Evolutionary conservation across 2,797 vertebrate genomes (phyloP).

Genomic region (Buceros bicornis): DNA sequence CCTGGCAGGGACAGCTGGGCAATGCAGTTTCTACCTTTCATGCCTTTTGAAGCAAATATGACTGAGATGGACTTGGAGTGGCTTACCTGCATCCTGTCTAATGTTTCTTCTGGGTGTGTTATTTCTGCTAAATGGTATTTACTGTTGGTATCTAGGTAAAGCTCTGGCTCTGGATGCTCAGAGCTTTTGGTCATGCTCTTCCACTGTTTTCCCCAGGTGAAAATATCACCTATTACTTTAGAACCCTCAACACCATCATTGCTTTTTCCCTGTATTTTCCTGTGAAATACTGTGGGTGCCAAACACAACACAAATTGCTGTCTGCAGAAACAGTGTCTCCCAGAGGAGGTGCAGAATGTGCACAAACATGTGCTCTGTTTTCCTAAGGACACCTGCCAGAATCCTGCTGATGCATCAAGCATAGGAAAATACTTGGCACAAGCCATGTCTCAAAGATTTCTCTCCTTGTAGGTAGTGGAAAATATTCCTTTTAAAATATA

Average conservation of each 20-base stretch:
- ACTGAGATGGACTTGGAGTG: fast-evolving
- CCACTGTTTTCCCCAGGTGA: neutral
- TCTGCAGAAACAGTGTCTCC: slow-evolving; percentile 52
- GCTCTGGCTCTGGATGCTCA: neutral
- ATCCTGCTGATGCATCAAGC: slow-evolving; percentile 51
- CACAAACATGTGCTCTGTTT: slow-evolving; percentile 42
- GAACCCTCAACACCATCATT: neutral
- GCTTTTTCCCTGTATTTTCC: neutral
- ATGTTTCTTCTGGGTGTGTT: neutral
- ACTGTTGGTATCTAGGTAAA: neutral
- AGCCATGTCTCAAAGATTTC: neutral
- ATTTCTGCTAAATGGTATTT: neutral
- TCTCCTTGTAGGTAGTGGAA: slow-evolving; percentile 56
- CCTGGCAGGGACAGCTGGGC: neutral
- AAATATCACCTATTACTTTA: neutral
- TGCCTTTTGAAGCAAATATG: neutral
- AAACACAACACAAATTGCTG: neutral
- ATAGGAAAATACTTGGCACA: slow-evolving; percentile 45
- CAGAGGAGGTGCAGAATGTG: slow-evolving; percentile 53
- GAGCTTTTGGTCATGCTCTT: neutral
- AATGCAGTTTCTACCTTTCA: neutral
- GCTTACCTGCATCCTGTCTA: neutral
- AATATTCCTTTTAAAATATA: slow-evolving; percentile 13
- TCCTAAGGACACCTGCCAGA: slow-evolving; percentile 61
- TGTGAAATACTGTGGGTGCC: neutral